Evolutionary conservation across 2,888 invertebrate genomes (phyloP), one percentile per base, ranked within the genome.

Genomic region (Pyrrhia umbra): DNA sequence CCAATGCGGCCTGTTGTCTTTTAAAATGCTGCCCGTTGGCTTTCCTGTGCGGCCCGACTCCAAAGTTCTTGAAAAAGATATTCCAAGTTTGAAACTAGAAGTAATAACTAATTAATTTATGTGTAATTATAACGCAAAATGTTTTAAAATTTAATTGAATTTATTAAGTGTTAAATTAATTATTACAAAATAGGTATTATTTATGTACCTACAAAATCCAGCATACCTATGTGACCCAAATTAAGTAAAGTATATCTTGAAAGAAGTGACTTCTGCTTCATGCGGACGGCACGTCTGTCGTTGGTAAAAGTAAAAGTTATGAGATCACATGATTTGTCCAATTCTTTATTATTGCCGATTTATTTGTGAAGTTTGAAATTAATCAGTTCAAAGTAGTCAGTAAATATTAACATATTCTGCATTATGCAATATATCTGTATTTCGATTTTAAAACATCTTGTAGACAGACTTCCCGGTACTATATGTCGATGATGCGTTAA

Each of bases 141-240:
- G 34, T 40, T 18, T 10, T 40, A 40, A 16, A 40, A 40, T 40
- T 18, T 18, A 1, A 40, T 40, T 8, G 40, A 40, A 18, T 18
- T 40, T 16, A 8, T 16, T 40, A 34, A 13, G 34, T 34, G 34
- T n/a, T n/a, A n/a, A 4, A n/a, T n/a, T 3, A 5, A 34, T 34
- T 34, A 23, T 23, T 5, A 34, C 34, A 15, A 42, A 42, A 18
- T 16, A 39, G n/a, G n/a, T n/a, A n/a, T n/a, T n/a, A n/a, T n/a
- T 40, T 18, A 42, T 42, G 42, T 18, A 42, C 13, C 6, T 20
- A 20, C 13, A 5, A 5, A 10, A 37, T 65, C 49, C 56, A 56
- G 65, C 37, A 37, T 56, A 42, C 6, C 18, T 43, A 40, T 51
- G 60, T 65, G 69, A 57, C 61, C 59, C 13, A 39, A 74, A 74